A percentile compares a stretch with the other conserved stretches of the same genome.
Evolutionary conservation across 2,888 invertebrate species (phyloP).

Genomic region (Mystacides longicornis): DNA sequence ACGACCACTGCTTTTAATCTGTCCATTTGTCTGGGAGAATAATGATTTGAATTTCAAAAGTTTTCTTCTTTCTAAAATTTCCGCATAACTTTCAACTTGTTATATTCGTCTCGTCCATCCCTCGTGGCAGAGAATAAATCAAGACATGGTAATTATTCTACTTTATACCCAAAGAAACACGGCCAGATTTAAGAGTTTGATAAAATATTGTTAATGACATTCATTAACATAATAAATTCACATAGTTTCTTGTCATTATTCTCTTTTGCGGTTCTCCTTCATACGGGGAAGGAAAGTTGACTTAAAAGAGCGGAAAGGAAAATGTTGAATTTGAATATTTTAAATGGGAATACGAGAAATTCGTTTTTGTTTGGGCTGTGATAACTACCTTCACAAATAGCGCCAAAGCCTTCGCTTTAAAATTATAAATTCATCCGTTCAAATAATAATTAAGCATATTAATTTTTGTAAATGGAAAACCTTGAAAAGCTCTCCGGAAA

Average conservation of each 20-base stretch:
- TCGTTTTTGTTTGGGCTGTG: neutral
- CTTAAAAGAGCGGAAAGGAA: neutral
- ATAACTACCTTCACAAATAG: too few species aligned
- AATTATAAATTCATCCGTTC: too few species aligned
- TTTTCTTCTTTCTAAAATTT: constrained; percentile 9
- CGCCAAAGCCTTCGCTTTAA: too few species aligned
- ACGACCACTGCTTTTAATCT: constrained; percentile 2
- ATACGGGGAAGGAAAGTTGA: neutral
- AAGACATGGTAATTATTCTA: constrained; percentile 6
- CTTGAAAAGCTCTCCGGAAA: too few species aligned
- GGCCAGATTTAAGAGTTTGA: constrained; percentile 6
- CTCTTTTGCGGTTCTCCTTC: neutral
- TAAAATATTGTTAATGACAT: constrained; percentile 8
- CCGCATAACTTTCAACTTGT: constrained; percentile 7
- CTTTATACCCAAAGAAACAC: constrained; percentile 4
- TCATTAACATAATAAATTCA: constrained; percentile 8
- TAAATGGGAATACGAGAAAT: neutral
- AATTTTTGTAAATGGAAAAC: too few species aligned
- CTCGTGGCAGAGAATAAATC: constrained; percentile 7
- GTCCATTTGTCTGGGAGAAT: constrained; percentile 8
- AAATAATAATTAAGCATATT: too few species aligned
- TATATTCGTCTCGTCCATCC: constrained; percentile 7
- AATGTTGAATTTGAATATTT: neutral
- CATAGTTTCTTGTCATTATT: constrained; percentile 1
- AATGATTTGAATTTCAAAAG: constrained; percentile 8